Evolutionary conservation across 2,797 vertebrate genomes (phyloP), one percentile per base, ranked within the genome.

Genomic region (Pogoniulus pusillus): DNA sequence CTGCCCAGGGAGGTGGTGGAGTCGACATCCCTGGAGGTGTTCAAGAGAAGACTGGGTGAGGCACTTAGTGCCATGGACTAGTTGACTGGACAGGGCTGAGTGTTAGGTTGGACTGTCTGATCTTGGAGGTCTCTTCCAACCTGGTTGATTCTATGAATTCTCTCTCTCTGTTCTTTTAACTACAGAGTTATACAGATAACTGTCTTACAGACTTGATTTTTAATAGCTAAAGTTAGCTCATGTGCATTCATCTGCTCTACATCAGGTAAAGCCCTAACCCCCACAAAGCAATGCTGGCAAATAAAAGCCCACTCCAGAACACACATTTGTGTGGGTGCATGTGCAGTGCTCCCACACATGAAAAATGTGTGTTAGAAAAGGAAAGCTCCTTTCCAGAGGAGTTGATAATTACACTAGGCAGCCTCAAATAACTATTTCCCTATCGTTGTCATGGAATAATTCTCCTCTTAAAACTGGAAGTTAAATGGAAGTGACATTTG

Each of bases 321-420:
- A 30, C 0, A 1, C 9, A 23, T 24, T 79, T 74, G 8, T 55
- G 37, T 0, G 1, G 23, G 19, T 64, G 30, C 20, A 13, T 11
- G 27, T 26, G 62, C 35, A 65, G 58, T 54, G 26, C 12, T 72
- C 30, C 75, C 1, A 0, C 23, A 57, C 0, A 63, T 71, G 43
- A 83, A 85, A 16, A 60, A 7, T 1, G 5, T 4, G 51, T 15
- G 23, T 45, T 93, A 41, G 68, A 90, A 86, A 60, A 23, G 19
- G 6, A 54, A 41, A n/a, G 15, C 24, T 69, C 49, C 24, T 37
- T 63, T 72, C n/a, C 6, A 39, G 32, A 16, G 7, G 7, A 8
- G 7, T n/a, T 76, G 72, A 27, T 9, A 1, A 1, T 4, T 57
- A 18, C 27, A 27, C 5, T 70, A 18, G 4, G 34, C 62, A 65